Evolutionary conservation across 2,113 vertebrate species (phyloP).

Genomic region (Carassius carassius): DNA sequence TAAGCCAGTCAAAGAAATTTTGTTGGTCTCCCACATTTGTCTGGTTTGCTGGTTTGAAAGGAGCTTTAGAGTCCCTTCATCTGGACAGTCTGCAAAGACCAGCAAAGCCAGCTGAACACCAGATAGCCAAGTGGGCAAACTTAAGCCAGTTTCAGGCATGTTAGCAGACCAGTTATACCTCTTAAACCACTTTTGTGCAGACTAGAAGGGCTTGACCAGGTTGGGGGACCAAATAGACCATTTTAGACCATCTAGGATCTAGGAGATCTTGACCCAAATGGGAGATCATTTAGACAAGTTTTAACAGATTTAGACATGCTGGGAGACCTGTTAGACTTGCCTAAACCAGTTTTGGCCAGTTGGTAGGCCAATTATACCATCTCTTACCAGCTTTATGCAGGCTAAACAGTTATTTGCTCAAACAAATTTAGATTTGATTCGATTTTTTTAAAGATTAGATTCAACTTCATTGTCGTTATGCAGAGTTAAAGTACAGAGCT

Average conservation of each 20-base stretch:
- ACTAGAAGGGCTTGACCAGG: neutral
- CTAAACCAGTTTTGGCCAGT: neutral
- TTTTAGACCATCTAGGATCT: neutral
- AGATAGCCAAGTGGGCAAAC: neutral
- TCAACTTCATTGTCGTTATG: too few relatives aligned
- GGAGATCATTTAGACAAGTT: neutral
- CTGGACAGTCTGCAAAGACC: neutral
- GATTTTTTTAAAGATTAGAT: too few relatives aligned
- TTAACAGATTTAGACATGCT: neutral
- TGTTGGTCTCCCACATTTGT: neutral
- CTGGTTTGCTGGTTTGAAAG: neutral
- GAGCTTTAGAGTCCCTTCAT: neutral
- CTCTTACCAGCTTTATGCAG: too few relatives aligned
- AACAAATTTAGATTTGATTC: neutral
- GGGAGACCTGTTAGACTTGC: neutral
- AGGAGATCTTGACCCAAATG: neutral
- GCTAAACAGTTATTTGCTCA: too few relatives aligned
- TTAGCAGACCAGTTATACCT: neutral
- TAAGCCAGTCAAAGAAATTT: neutral
- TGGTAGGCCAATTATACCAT: too few relatives aligned
- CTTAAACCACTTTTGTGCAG: neutral
- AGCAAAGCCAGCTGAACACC: neutral
- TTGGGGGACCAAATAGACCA: neutral
- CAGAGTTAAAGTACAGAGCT: too few relatives aligned
- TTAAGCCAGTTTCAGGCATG: neutral